Conservation (phyloP, 2,113 vertebrate genomes). For the Microcebus murinus region DNA sequence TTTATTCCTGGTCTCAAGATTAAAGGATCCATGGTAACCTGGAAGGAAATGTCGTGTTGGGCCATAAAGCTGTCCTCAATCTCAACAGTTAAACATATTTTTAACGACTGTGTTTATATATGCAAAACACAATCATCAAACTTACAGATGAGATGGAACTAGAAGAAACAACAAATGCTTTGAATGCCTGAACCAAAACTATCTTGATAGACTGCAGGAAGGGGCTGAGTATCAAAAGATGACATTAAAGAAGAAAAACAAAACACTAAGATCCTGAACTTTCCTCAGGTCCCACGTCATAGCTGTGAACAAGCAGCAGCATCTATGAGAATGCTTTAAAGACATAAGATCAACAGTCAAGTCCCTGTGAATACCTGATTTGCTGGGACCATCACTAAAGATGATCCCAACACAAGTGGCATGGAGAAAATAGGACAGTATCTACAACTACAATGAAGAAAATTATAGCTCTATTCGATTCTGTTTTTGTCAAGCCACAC, state of each 20-base stretch:
- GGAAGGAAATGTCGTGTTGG: background rate
- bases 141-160: constrained; percentile 12
- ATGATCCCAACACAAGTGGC: background rate
- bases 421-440: background rate
- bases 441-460: background rate
- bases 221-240: background rate
- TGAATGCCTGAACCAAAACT: constrained; percentile 22
- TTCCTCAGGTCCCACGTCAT: background rate
- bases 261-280: background rate
- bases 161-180: background rate
- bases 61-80: background rate
- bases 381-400: background rate
- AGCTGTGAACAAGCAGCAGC: background rate
- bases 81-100: constrained; percentile 19
- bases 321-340: background rate
- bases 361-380: background rate
- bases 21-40: constrained; percentile 2
- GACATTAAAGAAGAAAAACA: background rate
- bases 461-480: background rate
- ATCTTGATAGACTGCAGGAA: background rate
- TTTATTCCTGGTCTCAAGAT: background rate
- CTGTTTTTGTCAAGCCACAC: background rate
- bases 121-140: constrained; percentile 41
- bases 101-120: constrained; percentile 31
- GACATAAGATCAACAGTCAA: background rate